Evolutionary conservation across 2,113 vertebrate species (phyloP), one percentile per base, ranked within the genome.

Genomic region (Dascyllus trimaculatus): DNA sequence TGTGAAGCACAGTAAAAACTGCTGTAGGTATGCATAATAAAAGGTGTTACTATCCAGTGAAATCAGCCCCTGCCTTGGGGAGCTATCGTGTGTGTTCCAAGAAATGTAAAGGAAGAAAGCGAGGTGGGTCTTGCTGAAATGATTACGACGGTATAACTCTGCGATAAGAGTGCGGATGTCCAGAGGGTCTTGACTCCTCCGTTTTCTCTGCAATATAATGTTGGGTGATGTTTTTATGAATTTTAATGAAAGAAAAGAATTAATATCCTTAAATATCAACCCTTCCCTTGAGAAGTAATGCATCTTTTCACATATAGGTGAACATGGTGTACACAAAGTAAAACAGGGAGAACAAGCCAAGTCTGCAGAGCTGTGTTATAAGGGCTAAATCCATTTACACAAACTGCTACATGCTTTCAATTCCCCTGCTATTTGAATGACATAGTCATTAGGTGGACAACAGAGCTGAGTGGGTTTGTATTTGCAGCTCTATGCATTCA

Each of bases 21-120:
- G 78, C 85, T 90, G 79, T 82, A 88, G 76, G 85, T 78, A 71
- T 72, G 75, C 22, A 63, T 82, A 86, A 85, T 90, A 87, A 89
- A 82, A 85, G 17, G 57, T 81, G 60, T 80, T 80, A 75, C 73
- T 67, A 82, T 89, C 53, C 57, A 71, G 70, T 88, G 76, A 72
- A 90, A 79, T 88, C 69, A 81, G 69, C 11, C 15, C 65, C 57
- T 66, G 65, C 81, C 81, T 80, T 15, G 0, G 65, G 86, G 75
- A 82, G 67, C 45, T 60, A 40, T 66, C 72, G 70, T 68, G 40
- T 75, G 78, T 64, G 68, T 85, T 89, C 66, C 52, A 71, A 81
- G 60, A 71, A 76, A 78, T 62, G 61, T 65, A 60, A 80, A 82
- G 81, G 59, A 51, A 21, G 45, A 21, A 24, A 45, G 25, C 32